phyloP scores from a whole-genome alignment of 2,888 invertebrate species.

The Chydorus sphaericus region DNA sequence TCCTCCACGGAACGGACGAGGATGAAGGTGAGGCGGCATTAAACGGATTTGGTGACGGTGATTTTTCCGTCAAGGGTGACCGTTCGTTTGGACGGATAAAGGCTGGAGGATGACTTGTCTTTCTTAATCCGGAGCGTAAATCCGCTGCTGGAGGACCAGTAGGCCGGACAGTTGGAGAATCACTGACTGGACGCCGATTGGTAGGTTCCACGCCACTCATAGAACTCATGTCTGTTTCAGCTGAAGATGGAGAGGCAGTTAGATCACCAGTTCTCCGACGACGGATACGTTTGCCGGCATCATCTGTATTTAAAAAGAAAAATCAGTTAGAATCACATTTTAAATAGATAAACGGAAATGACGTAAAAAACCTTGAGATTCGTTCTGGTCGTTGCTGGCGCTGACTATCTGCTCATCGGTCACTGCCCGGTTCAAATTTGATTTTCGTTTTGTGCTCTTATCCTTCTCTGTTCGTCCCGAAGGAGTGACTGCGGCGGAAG shows the following conservation, averaged over 20 bases:
- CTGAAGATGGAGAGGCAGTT: background rate
- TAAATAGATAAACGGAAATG: background rate
- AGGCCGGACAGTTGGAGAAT: background rate
- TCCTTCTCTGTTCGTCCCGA: slow-evolving; percentile 33
- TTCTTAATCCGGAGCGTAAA: background rate
- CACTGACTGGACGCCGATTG: background rate
- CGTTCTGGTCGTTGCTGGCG: background rate
- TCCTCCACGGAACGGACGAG: slow-evolving; percentile 6
- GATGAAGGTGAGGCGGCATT: background rate
- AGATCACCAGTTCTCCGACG: slow-evolving; percentile 2
- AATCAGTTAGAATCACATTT: background rate
- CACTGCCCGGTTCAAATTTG: slow-evolving; percentile 43
- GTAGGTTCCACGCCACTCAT: background rate
- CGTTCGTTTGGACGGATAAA: background rate
- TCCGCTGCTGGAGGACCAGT: background rate
- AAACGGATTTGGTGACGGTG: background rate
- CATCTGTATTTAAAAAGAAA: background rate
- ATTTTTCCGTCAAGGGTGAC: background rate
- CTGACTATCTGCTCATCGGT: slow-evolving; percentile 32
- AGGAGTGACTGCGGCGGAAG: background rate
- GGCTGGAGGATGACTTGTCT: background rate
- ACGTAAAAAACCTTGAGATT: background rate
- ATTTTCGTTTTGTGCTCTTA: slow-evolving; percentile 48
- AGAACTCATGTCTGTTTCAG: slow-evolving; percentile 7
- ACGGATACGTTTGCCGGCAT: background rate